Conservation (phyloP, 2,797 vertebrate species). For the Myripristis jacobus region DNA sequence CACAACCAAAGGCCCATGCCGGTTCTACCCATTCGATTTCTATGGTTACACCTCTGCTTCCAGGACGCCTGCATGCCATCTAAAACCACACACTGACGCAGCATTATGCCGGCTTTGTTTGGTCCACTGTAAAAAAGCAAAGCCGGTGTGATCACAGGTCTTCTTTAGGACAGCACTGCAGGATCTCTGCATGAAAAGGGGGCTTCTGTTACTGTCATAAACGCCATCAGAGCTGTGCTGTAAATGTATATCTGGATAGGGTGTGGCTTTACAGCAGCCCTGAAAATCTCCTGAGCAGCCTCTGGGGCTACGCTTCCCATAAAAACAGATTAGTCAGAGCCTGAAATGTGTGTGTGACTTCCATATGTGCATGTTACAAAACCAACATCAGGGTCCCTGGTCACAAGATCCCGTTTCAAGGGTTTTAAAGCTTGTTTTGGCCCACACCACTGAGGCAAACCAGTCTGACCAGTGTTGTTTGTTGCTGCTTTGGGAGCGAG, state of each 20-base stretch:
- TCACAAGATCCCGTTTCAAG: conserved; percentile 8
- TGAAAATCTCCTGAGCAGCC: background rate
- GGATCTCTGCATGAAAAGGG: too few relatives aligned
- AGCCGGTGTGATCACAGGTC: too few relatives aligned
- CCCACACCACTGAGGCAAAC: conserved; percentile 55
- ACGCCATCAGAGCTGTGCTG: background rate
- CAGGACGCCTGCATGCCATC: too few relatives aligned
- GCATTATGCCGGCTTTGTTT: too few relatives aligned
- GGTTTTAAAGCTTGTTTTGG: conserved; percentile 43
- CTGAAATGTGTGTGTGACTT: background rate
- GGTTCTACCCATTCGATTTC: too few relatives aligned
- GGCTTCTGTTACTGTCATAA: background rate
- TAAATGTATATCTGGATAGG: conserved; percentile 44
- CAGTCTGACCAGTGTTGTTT: conserved; percentile 62
- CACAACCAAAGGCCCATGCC: too few relatives aligned
- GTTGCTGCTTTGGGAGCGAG: conserved; percentile 11
- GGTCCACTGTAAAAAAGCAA: too few relatives aligned
- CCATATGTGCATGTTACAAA: background rate
- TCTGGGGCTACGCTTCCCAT: background rate
- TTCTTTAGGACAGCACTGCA: too few relatives aligned
- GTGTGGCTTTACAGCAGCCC: background rate
- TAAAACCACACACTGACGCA: too few relatives aligned
- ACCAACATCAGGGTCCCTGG: background rate
- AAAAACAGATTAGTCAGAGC: background rate
- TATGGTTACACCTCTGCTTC: too few relatives aligned